Evolutionary conservation across 2,888 invertebrate species (phyloP).

Genomic region (Hedychridium roseum): DNA sequence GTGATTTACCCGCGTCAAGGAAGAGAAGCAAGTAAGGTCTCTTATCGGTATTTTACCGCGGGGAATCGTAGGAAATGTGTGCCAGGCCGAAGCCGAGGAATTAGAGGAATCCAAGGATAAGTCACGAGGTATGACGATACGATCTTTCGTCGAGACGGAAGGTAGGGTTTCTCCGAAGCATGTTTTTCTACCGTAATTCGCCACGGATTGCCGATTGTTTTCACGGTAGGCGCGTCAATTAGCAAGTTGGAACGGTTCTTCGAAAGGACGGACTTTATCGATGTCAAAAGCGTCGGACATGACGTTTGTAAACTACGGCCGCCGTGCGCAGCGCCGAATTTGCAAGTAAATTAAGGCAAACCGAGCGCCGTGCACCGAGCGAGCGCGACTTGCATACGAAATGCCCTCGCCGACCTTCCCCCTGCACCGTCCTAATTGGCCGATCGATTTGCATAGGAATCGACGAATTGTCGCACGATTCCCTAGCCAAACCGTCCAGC

Average conservation of each 20-base stretch:
- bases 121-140: background rate
- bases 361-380: too few species aligned
- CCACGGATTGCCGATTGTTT: background rate
- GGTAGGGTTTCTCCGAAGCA: background rate
- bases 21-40: too few species aligned
- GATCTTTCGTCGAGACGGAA: background rate
- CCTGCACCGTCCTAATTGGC: constrained; percentile 17
- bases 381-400: constrained; percentile 17
- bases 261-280: background rate
- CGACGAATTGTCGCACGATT: background rate
- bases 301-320: background rate
- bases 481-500: background rate
- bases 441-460: constrained; percentile 12
- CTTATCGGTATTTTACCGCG: too few species aligned
- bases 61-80: too few species aligned
- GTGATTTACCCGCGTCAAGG: too few species aligned
- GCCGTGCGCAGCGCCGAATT: constrained; percentile 18
- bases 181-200: background rate
- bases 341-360: constrained; percentile 27
- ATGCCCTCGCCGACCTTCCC: constrained; percentile 9
- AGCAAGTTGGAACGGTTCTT: background rate
- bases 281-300: background rate
- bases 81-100: too few species aligned
- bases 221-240: background rate
- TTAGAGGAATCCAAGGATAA: too few species aligned